Conservation (phyloP, 2,888 invertebrate genomes). For the Sepiola atlantica region DNA sequence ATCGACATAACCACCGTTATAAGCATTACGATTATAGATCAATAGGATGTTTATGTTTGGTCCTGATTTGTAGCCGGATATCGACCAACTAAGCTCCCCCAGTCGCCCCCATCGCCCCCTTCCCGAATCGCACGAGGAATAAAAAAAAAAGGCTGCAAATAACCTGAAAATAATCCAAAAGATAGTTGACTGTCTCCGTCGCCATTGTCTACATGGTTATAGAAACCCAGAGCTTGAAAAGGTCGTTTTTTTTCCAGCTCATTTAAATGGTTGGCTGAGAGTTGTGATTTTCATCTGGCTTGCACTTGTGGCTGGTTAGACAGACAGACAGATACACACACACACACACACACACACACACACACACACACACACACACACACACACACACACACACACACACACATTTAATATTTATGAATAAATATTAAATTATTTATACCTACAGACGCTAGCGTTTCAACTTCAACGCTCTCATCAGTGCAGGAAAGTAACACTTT, state of each 20-base stretch:
- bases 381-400: no score
- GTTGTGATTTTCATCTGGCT: not conserved
- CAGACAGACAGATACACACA: no score
- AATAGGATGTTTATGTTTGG: not conserved
- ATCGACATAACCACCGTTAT: conserved; percentile 11
- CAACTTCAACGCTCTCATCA: no score
- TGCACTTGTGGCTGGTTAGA: not conserved
- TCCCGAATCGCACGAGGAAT: not conserved
- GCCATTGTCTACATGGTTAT: not conserved
- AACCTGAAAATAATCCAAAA: not conserved
- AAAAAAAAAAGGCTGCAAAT: not conserved
- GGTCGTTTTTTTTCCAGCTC: not conserved
- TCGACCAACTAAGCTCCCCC: not conserved
- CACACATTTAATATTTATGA: no score
- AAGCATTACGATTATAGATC: not conserved
- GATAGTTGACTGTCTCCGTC: not conserved
- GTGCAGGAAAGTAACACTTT: no score
- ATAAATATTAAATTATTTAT: no score
- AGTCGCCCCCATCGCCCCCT: no score
- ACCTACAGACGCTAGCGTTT: no score
- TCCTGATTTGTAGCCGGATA: conserved; percentile 12
- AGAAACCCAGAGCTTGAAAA: not conserved
- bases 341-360: no score
- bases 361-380: no score
- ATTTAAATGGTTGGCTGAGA: not conserved